Percentiles rank a stretch among this genome's conserved stretches.
These are phyloP conservation scores for Portevinia maculata DNA, from an alignment of 2,888 invertebrate species.

Conservation along the genomic window DNA sequence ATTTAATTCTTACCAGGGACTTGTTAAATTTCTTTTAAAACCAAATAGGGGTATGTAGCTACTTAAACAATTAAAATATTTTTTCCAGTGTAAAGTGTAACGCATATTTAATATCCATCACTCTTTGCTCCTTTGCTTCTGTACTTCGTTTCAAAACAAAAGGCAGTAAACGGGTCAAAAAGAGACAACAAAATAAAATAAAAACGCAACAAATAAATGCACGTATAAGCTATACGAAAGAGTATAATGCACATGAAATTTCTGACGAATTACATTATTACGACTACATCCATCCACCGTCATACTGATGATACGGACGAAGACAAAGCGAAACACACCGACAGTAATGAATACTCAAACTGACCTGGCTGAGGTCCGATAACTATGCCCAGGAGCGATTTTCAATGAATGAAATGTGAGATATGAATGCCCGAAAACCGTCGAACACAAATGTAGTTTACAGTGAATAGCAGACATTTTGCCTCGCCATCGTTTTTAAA, in stretches of 20 bases:
- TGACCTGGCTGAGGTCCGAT: slow-evolving; percentile 63
- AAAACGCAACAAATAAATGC: slow-evolving; percentile 44
- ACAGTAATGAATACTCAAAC: slow-evolving; percentile 49
- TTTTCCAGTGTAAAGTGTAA: slow-evolving; percentile 65
- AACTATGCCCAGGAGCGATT: slow-evolving; percentile 66
- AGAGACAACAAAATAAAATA: slow-evolving; percentile 50
- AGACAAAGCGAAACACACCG: slow-evolving; percentile 35
- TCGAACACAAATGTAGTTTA: slow-evolving; percentile 60
- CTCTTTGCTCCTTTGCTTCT: slow-evolving; percentile 33
- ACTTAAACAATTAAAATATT: neutral
- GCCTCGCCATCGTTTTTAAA: slow-evolving; percentile 59
- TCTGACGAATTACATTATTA: slow-evolving; percentile 69
- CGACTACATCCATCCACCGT: slow-evolving; percentile 56
- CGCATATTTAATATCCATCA: slow-evolving; percentile 65
- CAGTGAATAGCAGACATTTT: slow-evolving; percentile 31
- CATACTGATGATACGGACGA: slow-evolving; percentile 59
- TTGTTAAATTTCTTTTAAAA: too few species aligned
- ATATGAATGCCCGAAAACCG: slow-evolving; percentile 56
- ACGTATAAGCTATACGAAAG: neutral
- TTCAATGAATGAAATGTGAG: slow-evolving; percentile 73
- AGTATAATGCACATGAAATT: slow-evolving; percentile 30
- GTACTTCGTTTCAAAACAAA: slow-evolving; percentile 56
- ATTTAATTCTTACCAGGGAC: too few species aligned
- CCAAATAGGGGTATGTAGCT: too few species aligned
- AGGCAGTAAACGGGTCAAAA: slow-evolving; percentile 65